Conservation (phyloP, 2,113 vertebrate genomes). For the Pampusana beccarii region DNA sequence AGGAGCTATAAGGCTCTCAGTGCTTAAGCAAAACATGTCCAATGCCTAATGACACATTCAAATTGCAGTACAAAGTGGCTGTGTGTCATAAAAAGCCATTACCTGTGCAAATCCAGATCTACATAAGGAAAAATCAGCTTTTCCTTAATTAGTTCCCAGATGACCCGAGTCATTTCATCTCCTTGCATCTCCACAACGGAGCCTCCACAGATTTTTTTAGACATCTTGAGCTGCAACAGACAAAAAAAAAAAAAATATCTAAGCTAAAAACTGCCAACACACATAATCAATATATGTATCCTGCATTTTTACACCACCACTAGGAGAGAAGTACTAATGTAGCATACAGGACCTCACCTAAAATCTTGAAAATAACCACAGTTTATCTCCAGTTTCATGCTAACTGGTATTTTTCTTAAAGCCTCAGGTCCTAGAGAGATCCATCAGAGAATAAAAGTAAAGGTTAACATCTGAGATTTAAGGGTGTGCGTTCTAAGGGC, state of each 20-base stretch:
- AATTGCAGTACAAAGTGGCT: not conserved
- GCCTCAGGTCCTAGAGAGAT: not conserved
- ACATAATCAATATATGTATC: not conserved
- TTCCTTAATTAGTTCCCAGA: constrained; percentile 98
- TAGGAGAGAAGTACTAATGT: not conserved
- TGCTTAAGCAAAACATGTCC: not conserved
- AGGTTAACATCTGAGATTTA: not conserved
- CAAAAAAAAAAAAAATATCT: too few species aligned
- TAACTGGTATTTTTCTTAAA: not conserved
- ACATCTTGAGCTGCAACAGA: constrained; percentile 81
- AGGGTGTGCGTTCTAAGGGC: not conserved
- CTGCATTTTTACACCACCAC: not conserved
- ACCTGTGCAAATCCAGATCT: constrained; percentile 96
- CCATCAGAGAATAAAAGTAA: not conserved
- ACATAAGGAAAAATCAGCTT: constrained; percentile 96
- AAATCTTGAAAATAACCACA: not conserved
- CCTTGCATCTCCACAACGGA: constrained; percentile 98
- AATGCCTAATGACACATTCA: not conserved
- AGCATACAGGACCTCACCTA: not conserved
- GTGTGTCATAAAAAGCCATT: constrained; percentile 18
- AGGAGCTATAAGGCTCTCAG: not conserved
- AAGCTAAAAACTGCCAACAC: not conserved
- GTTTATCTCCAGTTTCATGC: not conserved
- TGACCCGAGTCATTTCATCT: constrained; percentile 97
- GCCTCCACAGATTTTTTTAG: constrained; percentile 90